Base-by-base conservation (phyloP, 2,797 vertebrate species). In the Chiloscyllium punctatum region DNA sequence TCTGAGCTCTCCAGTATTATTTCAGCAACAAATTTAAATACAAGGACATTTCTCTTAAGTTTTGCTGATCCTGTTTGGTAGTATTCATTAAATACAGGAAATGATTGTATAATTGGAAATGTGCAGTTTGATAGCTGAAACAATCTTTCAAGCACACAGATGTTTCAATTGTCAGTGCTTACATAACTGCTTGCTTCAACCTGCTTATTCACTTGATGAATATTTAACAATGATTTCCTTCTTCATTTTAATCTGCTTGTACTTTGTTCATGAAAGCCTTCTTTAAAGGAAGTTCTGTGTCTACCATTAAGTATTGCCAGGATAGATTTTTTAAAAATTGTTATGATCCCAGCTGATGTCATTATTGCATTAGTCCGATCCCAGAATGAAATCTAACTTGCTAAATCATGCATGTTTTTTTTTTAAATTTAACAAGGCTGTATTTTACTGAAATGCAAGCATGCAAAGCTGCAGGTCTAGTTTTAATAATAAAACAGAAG, bases 131-230 rank as follows among this genome's bases (percentile, higher is more conserved):
- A 92, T 37, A 42, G 62, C 90, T 69, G 90, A 68, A 92, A 69
- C 90, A 25, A 92, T 42, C 62, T n/a, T 69, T 92, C 90, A 69
- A 92, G n/a, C 90, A 69, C 62, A 42, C 90, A 92, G 90, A 66
- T 68, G 62, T 42, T 92, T 42, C 62, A 69, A 69, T 69, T 69
- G 90, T 68, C 30, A 68, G 57, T 68, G 57, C 57, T 91, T 62
- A 91, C 21, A 42, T 69, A 92, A 92, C 6, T 7, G 8, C 62
- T 92, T 37, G 9, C 90, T 92, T 23, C 62, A 68, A 13, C 66
- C 87, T 90, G 16, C 62, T 37, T 37, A 23, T 16, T 68, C 90
- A 42, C 8, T 92, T 92, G 37, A 69, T 92, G 21, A 92, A 92
- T 92, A 92, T 66, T 92, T 92, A 9, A 25, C 62, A 11, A 42